phyloP scores from a whole-genome alignment of 2,113 vertebrate species.

The Upupa epops region DNA sequence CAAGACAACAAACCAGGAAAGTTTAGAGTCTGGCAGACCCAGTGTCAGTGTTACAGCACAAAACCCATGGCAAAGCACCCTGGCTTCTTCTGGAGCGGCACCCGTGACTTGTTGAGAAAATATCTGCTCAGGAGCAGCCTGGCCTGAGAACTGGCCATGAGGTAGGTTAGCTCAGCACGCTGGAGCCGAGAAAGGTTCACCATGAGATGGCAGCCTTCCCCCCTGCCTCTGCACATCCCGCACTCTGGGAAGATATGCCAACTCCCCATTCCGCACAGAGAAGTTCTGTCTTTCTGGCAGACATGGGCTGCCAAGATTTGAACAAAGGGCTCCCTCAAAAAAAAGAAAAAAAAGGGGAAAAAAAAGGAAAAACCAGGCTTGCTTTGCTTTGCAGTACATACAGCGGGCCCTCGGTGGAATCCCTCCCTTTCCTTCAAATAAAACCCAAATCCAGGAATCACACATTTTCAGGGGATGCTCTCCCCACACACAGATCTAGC shows the following conservation, averaged over 20 bases:
- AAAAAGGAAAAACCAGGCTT: background rate
- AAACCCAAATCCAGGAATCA: background rate
- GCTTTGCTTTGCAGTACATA: background rate
- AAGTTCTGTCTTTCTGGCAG: constrained; percentile 43
- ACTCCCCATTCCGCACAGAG: constrained; percentile 10
- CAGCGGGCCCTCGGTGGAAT: background rate
- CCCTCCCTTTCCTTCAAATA: background rate
- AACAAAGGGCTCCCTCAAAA: constrained; percentile 57
- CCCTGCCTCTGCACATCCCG: background rate
- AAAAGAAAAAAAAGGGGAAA: background rate
- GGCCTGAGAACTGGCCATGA: rapidly evolving
- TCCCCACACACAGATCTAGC: background rate
- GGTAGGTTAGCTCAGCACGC: background rate
- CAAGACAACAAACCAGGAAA: constrained; percentile 6
- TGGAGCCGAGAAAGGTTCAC: constrained; percentile 3
- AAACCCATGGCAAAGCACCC: background rate
- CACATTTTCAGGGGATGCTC: background rate
- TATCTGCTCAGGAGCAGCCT: background rate
- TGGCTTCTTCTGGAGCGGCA: background rate
- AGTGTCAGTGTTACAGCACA: background rate
- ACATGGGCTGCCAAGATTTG: constrained; percentile 34
- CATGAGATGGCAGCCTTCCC: constrained; percentile 66
- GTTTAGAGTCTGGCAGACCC: background rate
- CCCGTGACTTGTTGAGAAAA: background rate
- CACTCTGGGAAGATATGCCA: background rate